phyloP scores from a whole-genome alignment of 2,888 invertebrate species.

The Eustalomyia histrio region DNA sequence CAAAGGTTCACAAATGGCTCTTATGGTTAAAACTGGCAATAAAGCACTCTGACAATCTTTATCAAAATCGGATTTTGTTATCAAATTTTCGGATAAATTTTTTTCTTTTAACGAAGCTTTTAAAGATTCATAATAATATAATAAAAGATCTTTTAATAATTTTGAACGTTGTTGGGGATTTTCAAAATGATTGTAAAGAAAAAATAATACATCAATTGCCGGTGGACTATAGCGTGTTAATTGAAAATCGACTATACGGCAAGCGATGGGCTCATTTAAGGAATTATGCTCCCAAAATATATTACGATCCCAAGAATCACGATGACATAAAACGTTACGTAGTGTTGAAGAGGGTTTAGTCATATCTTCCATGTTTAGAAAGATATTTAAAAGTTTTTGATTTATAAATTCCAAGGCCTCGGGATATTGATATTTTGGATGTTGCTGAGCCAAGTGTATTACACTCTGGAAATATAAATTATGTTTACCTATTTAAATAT shows the following conservation, averaged over 20 bases:
- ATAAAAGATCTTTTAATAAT: conserved; percentile 76
- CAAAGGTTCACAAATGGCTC: conserved; percentile 77
- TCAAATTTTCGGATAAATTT: conserved; percentile 67
- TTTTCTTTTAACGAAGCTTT: conserved; percentile 63
- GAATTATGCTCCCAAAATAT: conserved; percentile 74
- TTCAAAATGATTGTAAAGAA: conserved; percentile 79
- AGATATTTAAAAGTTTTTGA: conserved; percentile 68
- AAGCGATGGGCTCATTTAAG: conserved; percentile 73
- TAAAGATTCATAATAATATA: conserved; percentile 78
- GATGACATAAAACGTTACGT: conserved; percentile 80
- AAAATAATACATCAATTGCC: conserved; percentile 80
- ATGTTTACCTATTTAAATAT: neutral
- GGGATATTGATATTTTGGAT: conserved; percentile 71
- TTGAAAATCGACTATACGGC: conserved; percentile 82
- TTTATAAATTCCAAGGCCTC: conserved; percentile 69
- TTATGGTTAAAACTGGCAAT: conserved; percentile 74
- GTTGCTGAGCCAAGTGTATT: conserved; percentile 70
- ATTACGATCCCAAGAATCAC: conserved; percentile 78
- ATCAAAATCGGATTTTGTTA: conserved; percentile 75
- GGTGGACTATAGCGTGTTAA: conserved; percentile 81
- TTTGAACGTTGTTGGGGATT: conserved; percentile 74
- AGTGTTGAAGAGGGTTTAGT: conserved; percentile 73
- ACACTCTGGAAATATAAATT: conserved; percentile 68
- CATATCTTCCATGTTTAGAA: conserved; percentile 69
- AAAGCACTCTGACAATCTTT: conserved; percentile 74